Evolutionary conservation across 2,888 invertebrate species (phyloP).

Genomic region (Ichneumoninae sp.): DNA sequence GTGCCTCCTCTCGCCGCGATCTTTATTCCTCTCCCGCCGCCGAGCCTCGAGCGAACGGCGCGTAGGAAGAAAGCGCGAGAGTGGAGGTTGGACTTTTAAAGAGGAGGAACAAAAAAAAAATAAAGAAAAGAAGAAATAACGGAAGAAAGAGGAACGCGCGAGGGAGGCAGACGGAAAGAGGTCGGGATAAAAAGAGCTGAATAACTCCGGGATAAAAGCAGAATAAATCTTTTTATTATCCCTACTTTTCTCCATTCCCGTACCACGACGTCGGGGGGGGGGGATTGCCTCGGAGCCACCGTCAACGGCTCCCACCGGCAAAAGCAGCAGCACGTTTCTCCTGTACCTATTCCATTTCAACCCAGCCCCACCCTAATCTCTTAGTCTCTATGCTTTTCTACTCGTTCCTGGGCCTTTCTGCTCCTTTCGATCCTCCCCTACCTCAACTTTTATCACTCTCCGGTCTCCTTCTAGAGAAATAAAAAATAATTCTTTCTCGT

Average conservation of each 20-base stretch:
- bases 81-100: constrained; percentile 61
- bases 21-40: constrained; percentile 49
- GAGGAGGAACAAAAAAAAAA: constrained; percentile 55
- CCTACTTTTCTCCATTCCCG: constrained; percentile 75
- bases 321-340: constrained; percentile 63
- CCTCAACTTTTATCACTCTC: constrained; percentile 37
- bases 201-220: constrained; percentile 84
- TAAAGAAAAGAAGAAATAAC: constrained; percentile 4
- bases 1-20: constrained; percentile 70
- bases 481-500: too few species aligned
- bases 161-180: constrained; percentile 62
- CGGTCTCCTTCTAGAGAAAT: constrained; percentile 17
- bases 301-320: constrained; percentile 42
- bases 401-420: constrained; percentile 1
- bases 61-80: not conserved
- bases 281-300: constrained; percentile 66
- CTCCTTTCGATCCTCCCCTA: constrained; percentile 18
- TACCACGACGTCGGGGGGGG: constrained; percentile 68
- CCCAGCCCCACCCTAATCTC: constrained; percentile 57
- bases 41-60: constrained; percentile 7
- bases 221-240: constrained; percentile 84
- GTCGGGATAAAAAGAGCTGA: constrained; percentile 83
- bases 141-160: constrained; percentile 35
- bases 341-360: constrained; percentile 65
- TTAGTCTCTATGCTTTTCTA: constrained; percentile 19